Evolutionary conservation across 2,113 vertebrate genomes (phyloP).

Genomic region (Hemiscyllium ocellatum): DNA sequence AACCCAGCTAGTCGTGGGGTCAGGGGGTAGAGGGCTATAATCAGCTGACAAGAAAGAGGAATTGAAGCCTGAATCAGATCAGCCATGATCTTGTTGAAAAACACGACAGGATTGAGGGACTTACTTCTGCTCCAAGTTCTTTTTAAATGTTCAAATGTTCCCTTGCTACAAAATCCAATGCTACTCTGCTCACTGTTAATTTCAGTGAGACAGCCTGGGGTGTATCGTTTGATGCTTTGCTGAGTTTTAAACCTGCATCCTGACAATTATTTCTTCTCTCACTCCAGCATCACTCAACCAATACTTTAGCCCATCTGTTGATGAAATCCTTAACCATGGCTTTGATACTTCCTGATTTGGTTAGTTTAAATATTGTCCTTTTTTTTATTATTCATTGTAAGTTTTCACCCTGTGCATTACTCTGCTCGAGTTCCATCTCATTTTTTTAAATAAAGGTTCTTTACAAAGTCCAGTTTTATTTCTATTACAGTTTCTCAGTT

Average conservation of each 20-base stretch:
- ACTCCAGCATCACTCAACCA: not conserved
- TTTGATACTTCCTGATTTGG: not conserved
- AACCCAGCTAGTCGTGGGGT: too few species aligned
- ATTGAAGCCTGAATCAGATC: too few species aligned
- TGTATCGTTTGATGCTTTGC: not conserved
- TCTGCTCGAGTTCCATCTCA: not conserved
- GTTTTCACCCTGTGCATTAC: not conserved
- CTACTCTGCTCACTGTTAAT: not conserved
- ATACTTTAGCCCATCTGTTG: not conserved
- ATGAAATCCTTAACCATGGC: not conserved
- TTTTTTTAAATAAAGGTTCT: not conserved
- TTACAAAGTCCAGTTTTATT: not conserved
- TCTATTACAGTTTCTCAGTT: not conserved
- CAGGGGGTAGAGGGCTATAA: too few species aligned
- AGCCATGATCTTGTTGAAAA: too few species aligned
- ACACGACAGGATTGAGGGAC: too few species aligned
- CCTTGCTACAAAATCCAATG: not conserved
- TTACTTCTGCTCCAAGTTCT: too few species aligned
- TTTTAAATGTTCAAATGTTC: not conserved
- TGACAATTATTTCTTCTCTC: not conserved
- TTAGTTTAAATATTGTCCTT: not conserved
- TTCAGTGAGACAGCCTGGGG: not conserved
- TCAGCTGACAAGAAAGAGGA: too few species aligned
- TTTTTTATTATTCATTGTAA: not conserved
- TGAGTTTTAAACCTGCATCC: too few species aligned